Evolutionary conservation across 2,113 vertebrate species (phyloP).

Genomic region (Pseudonaja textilis): DNA sequence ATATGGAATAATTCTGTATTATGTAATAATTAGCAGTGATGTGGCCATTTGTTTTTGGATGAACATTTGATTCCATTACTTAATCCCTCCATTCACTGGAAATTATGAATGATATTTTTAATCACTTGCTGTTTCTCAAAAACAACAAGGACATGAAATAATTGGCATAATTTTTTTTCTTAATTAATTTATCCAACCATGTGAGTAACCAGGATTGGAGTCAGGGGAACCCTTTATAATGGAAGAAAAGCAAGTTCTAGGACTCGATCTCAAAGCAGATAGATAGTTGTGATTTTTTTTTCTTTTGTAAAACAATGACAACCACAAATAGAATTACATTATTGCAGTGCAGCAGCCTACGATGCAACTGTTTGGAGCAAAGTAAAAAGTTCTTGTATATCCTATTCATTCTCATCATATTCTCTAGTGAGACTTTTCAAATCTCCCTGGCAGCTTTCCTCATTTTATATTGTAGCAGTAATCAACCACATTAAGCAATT

Average conservation of each 20-base stretch:
- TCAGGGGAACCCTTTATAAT: slow-evolving; percentile 87
- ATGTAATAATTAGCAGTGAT: slow-evolving; percentile 85
- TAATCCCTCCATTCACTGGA: slow-evolving; percentile 81
- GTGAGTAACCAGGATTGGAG: slow-evolving; percentile 84
- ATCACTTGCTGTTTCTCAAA: slow-evolving; percentile 86
- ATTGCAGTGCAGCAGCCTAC: slow-evolving; percentile 67
- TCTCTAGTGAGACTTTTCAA: slow-evolving; percentile 81
- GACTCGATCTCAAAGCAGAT: slow-evolving; percentile 76
- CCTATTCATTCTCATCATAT: slow-evolving; percentile 83
- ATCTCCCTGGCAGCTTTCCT: slow-evolving; percentile 79
- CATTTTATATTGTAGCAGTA: slow-evolving; percentile 81
- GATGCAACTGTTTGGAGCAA: slow-evolving; percentile 70
- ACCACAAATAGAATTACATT: slow-evolving; percentile 79
- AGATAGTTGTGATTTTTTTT: slow-evolving; percentile 71
- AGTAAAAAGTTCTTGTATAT: slow-evolving; percentile 82
- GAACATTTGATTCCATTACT: slow-evolving; percentile 84
- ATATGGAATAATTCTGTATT: slow-evolving; percentile 71
- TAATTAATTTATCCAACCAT: slow-evolving; percentile 94
- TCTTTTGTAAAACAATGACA: slow-evolving; percentile 67
- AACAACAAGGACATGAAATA: slow-evolving; percentile 85
- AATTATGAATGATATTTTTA: slow-evolving; percentile 91
- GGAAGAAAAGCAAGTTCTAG: slow-evolving; percentile 79
- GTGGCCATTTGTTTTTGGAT: slow-evolving; percentile 80
- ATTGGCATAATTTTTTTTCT: slow-evolving; percentile 91
- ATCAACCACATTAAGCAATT: slow-evolving; percentile 88